Base-by-base conservation (phyloP, 2,888 invertebrate species). In the Tuberolachnus salignus region DNA sequence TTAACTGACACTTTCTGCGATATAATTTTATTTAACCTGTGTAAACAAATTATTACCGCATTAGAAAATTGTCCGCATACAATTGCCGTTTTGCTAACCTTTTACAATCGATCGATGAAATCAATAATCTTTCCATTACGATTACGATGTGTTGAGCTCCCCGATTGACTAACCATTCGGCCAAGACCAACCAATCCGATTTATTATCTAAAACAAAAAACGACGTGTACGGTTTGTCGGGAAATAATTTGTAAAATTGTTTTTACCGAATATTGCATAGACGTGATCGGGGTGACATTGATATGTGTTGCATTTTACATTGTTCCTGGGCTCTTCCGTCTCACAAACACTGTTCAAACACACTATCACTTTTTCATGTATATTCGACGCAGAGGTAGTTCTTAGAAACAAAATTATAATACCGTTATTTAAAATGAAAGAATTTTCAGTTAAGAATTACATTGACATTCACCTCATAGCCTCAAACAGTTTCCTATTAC, bases 101-200 rank as follows among this genome's bases (percentile, higher is more conserved):
- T 1, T 64, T 67, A 19, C 71, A 72, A 13, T n/a, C 53, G 0
- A 44, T 10, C 1, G 80, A 53, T n/a, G 71, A 21, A 53, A 71
- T 69, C 9, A 13, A n/a, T 42, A 19, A 63, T 6, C 63, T 21
- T 34, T 74, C 71, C 4, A 69, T 42, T 3, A 34, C 11, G 13
- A 82, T 66, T 9, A 81, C 63, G 13, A 83, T 16, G 14, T 81
- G 70, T 26, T 53, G 57, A 8, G 80, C 82, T 8, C 82, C 82
- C 3, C 80, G 71, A 6, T 69, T 14, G 0, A 81, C 81, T 53
- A 83, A 80, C 82, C 82, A 82, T 44, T 83, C 82, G 11, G 82
- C 81, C 1, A 83, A 42, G 42, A 82, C 81, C 3, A 83, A 11
- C 80, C 80, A 80, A 44, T 63, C 23, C 1, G 46, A 55, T 34